Base-by-base conservation (phyloP, 92 coral and sea anemone genomes). In the Heteractis magnifica region DNA sequence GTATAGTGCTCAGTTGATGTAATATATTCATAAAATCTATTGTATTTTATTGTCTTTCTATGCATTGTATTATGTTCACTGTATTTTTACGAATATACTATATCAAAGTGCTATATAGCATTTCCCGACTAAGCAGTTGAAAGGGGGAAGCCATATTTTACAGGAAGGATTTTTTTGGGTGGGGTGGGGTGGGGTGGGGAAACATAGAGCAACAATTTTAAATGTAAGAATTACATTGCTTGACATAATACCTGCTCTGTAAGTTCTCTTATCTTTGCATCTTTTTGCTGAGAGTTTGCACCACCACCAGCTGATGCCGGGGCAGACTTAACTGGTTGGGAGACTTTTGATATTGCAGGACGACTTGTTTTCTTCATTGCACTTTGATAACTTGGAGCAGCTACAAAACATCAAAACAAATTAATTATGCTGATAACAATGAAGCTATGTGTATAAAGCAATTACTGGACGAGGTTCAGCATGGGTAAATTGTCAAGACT, bases 181-280 rank as follows among this genome's bases (percentile, higher is more conserved):
- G 3, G 15, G 62, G 62, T 2, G 62, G 64, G 8, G 64, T 58
- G 2, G 10, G 59, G 59, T 55, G 6, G 14, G 59, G 59, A 55
- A 8, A 8, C 10, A 55, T 2, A 55, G 59, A 8, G 59, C 59
- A 8, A 55, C 59, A 55, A 34, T 34, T 1, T 0, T 34, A 34
- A 34, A 34, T 34, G 44, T 34, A 34, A 34, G 44, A 34, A 34
- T 34, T 34, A 1, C 44, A 34, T 34, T 34, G 44, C 44, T 34
- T 34, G 3, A 34, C n/a, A 70, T 70, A 10, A 8, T 18, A 70
- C 95, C 91, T 92, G 83, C 23, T 75, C 72, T 12, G 77, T 79
- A 20, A 92, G 87, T 16, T 92, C 93, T 76, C 77, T 77, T 11
- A 92, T 85, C 49, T 88, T 84, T 8, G 74, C 76, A 79, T 92